Percentiles rank a stretch among this genome's conserved stretches.
Evolutionary conservation across 2,797 vertebrate species (phyloP).

Genomic region (Oceanodroma leucorhoa): DNA sequence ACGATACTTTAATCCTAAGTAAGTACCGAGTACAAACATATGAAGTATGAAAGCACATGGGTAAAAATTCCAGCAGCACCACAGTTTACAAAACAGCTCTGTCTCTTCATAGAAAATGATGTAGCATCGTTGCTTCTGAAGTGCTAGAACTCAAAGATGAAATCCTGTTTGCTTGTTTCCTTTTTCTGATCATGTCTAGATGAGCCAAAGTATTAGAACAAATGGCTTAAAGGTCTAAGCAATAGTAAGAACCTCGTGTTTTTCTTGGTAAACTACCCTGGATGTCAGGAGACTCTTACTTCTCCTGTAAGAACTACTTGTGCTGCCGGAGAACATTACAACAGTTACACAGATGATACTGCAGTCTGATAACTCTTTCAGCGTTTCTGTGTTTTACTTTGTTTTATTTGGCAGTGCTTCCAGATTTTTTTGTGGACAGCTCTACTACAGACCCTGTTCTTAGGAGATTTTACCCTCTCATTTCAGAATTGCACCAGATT

Average conservation of each 20-base stretch:
- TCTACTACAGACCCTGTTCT: constrained; percentile 10
- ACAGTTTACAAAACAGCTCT: background rate
- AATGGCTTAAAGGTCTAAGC: background rate
- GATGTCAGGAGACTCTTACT: background rate
- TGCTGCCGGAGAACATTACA: background rate
- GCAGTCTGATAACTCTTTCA: constrained; percentile 49
- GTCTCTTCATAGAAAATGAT: background rate
- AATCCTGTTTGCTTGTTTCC: background rate
- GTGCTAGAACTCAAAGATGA: background rate
- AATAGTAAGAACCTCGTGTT: background rate
- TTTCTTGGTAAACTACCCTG: background rate
- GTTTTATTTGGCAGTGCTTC: constrained; percentile 6
- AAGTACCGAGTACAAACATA: background rate
- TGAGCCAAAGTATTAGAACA: background rate
- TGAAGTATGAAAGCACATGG: background rate
- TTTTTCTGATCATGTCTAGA: background rate
- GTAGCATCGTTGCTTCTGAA: background rate
- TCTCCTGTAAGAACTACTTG: background rate
- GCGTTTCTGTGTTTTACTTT: background rate
- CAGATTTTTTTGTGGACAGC: constrained; percentile 49
- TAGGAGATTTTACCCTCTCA: background rate
- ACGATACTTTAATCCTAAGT: background rate
- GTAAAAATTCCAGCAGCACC: background rate
- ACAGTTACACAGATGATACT: constrained; percentile 19
- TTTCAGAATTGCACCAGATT: background rate